Evolutionary conservation across 2,113 vertebrate genomes (phyloP).

Genomic region (Hydrolagus affinis): DNA sequence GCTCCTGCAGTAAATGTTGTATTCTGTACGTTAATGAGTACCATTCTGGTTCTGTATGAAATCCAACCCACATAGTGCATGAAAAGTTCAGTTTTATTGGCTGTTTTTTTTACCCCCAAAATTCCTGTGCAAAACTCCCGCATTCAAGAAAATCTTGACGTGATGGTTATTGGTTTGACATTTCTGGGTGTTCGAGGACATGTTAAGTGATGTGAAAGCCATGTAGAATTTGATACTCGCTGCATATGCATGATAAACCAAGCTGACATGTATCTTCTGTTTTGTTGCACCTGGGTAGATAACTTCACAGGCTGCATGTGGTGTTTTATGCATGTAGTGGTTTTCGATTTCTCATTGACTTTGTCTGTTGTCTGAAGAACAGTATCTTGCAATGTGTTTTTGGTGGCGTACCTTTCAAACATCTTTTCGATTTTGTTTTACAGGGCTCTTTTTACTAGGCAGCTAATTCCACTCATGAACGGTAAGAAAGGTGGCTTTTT

Average conservation of each 20-base stretch:
- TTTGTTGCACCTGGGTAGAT: background rate
- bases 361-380: background rate
- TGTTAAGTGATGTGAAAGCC: slow-evolving; percentile 1
- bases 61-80: background rate
- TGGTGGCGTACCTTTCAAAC: background rate
- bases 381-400: too few species aligned
- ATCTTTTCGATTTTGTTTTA: background rate
- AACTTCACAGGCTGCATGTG: background rate
- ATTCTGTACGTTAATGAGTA: background rate
- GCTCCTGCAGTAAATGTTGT: background rate
- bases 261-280: background rate
- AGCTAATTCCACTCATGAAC: background rate
- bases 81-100: background rate
- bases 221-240: background rate
- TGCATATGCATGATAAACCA: background rate
- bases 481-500: background rate
- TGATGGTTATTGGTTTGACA: background rate
- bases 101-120: too few species aligned
- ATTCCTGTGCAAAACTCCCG: background rate
- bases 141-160: background rate
- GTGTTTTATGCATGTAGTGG: background rate
- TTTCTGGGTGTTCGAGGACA: background rate
- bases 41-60: background rate
- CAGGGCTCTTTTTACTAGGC: background rate
- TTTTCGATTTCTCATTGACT: background rate